Percentiles rank a stretch among this genome's conserved stretches.
These are phyloP conservation scores for Aplocera efformata DNA, from an alignment of 2,888 invertebrate genomes.

Conservation along the genomic window DNA sequence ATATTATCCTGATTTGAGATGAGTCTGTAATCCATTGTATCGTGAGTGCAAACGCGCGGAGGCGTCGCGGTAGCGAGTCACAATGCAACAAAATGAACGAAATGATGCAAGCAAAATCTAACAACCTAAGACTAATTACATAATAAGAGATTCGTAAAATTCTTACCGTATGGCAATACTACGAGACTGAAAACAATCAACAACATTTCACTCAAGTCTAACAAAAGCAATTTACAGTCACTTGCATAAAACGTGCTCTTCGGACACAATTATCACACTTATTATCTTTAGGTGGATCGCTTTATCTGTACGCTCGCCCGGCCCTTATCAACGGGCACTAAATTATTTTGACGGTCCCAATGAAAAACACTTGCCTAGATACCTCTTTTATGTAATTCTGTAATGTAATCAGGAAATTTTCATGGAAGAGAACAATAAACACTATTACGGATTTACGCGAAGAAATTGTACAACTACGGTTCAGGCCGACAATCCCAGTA, in stretches of 20 bases:
- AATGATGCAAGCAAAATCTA: slow-evolving; percentile 46
- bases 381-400: background rate
- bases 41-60: slow-evolving; percentile 46
- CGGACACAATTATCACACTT: slow-evolving; percentile 55
- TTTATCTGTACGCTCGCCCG: slow-evolving; percentile 55
- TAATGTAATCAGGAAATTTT: background rate
- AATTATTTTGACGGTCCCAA: slow-evolving; percentile 55
- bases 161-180: slow-evolving; percentile 54
- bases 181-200: slow-evolving; percentile 45
- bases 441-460: slow-evolving; percentile 29
- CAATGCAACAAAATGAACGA: slow-evolving; percentile 43
- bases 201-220: slow-evolving; percentile 44
- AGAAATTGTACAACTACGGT: slow-evolving; percentile 9
- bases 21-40: slow-evolving; percentile 63
- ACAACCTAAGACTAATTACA: slow-evolving; percentile 19
- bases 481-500: slow-evolving; percentile 1
- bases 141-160: slow-evolving; percentile 26
- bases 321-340: slow-evolving; percentile 59
- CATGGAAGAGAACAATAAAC: slow-evolving; percentile 43
- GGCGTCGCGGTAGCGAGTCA: slow-evolving; percentile 30
- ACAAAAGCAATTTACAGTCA: slow-evolving; percentile 33
- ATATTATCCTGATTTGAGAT: slow-evolving; percentile 59
- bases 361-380: slow-evolving; percentile 45
- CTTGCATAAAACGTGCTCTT: slow-evolving; percentile 36
- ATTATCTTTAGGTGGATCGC: slow-evolving; percentile 53